Evolutionary conservation across 2,888 invertebrate genomes (phyloP).

Genomic region (Nomada fabriciana): DNA sequence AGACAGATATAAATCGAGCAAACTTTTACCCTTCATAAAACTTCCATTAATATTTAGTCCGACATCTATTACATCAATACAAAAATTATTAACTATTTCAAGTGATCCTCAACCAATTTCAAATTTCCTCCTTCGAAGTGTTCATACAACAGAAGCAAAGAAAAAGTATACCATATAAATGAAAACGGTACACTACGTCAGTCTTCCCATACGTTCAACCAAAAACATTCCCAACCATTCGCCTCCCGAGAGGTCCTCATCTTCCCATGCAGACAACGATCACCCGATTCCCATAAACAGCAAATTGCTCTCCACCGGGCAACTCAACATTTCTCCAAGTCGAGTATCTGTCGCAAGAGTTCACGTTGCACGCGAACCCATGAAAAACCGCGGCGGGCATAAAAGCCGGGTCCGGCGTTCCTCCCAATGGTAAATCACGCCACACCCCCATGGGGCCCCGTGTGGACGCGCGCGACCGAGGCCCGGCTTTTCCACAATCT

Average conservation of each 20-base stretch:
- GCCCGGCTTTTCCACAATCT: constrained; percentile 64
- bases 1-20: too few relatives aligned
- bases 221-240: not conserved
- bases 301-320: constrained; percentile 30
- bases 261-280: too few relatives aligned
- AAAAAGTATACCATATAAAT: too few relatives aligned
- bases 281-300: constrained; percentile 26
- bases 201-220: too few relatives aligned
- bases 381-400: constrained; percentile 43
- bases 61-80: too few relatives aligned
- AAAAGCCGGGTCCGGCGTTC: constrained; percentile 19
- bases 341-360: constrained; percentile 41
- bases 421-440: constrained; percentile 61
- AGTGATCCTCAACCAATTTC: too few relatives aligned
- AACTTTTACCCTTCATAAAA: too few relatives aligned
- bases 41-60: too few relatives aligned
- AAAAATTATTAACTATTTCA: too few relatives aligned
- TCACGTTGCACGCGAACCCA: constrained; percentile 35
- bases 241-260: not conserved
- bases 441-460: constrained; percentile 50
- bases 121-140: too few relatives aligned
- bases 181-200: too few relatives aligned
- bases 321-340: constrained; percentile 47
- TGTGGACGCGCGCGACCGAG: constrained; percentile 1
- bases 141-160: too few relatives aligned